Conservation (phyloP, 2,797 vertebrate genomes). For the Enteromius viviparus region DNA sequence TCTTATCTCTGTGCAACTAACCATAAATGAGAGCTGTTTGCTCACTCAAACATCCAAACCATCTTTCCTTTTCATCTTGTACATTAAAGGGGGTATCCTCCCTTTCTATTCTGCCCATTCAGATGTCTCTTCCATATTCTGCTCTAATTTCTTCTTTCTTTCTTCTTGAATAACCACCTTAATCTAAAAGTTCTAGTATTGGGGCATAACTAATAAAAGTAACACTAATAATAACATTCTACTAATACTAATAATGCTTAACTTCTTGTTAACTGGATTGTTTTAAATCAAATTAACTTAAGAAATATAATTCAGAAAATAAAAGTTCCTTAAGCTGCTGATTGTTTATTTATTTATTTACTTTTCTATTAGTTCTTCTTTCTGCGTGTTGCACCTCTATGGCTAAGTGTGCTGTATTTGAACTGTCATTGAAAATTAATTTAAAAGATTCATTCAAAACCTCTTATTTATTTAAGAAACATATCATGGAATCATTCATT, state of each 20-base stretch:
- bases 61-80: not conserved
- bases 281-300: not conserved
- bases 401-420: not conserved
- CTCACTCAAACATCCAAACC: not conserved
- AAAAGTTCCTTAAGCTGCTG: not conserved
- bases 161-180: not conserved
- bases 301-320: not conserved
- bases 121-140: not conserved
- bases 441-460: not conserved
- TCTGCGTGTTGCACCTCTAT: not conserved
- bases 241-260: not conserved
- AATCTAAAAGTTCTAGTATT: not conserved
- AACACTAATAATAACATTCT: not conserved
- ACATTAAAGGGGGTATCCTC: not conserved
- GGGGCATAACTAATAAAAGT: not conserved
- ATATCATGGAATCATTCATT: not conserved
- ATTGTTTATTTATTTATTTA: not conserved
- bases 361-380: not conserved
- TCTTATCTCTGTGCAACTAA: constrained; percentile 13
- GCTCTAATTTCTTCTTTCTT: not conserved
- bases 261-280: not conserved
- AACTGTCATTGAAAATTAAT: not conserved
- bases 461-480: not conserved
- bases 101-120: not conserved
- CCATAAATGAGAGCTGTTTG: constrained; percentile 30